Evolutionary conservation across 2,888 invertebrate species (phyloP).

Genomic region (Spilosoma lubricipeda): DNA sequence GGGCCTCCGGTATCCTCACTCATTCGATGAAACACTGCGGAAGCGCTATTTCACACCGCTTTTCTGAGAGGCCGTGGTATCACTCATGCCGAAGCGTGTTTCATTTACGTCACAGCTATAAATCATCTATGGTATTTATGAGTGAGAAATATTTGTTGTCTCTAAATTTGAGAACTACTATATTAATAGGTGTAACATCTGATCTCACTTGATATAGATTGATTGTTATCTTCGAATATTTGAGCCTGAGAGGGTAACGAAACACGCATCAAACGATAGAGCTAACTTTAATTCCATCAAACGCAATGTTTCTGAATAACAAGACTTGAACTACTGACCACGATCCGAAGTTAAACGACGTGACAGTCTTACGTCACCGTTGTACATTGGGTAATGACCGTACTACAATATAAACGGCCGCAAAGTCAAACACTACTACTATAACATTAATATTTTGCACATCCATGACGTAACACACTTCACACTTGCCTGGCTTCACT

Average conservation of each 20-base stretch:
- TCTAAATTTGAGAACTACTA: no score
- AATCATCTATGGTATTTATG: no score
- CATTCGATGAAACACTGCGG: no score
- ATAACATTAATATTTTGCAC: background rate
- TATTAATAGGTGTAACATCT: no score
- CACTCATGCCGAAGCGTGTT: no score
- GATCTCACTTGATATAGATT: background rate
- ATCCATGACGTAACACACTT: background rate
- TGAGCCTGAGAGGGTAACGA: background rate
- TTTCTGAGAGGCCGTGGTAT: no score
- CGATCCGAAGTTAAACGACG: constrained; percentile 7
- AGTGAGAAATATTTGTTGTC: background rate
- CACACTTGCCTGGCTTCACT: background rate
- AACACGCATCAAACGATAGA: background rate
- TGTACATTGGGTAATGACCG: constrained; percentile 6
- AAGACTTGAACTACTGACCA: constrained; percentile 1
- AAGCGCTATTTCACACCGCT: no score
- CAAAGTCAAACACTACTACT: constrained; percentile 3
- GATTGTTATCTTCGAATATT: background rate
- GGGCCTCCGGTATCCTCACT: no score
- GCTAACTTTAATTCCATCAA: background rate
- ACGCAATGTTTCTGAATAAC: constrained; percentile 4
- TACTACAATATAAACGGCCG: constrained; percentile 1
- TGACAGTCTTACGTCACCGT: constrained; percentile 12
- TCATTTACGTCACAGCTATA: no score